Conservation (phyloP, 2,113 vertebrate genomes). For the Anarrhichthys ocellatus region DNA sequence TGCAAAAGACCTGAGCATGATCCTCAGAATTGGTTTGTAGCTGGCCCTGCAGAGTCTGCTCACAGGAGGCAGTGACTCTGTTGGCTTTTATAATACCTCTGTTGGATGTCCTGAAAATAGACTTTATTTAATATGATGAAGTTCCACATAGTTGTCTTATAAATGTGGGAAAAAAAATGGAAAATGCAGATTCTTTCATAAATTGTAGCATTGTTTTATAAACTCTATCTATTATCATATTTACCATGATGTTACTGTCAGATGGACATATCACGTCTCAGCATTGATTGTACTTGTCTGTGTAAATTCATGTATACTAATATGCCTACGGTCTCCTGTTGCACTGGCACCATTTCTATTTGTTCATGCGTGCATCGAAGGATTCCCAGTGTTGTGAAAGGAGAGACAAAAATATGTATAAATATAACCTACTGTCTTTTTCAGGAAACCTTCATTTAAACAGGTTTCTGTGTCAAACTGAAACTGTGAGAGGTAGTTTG, state of each 20-base stretch:
- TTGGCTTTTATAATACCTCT: constrained; percentile 48
- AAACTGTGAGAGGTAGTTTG: constrained; percentile 40
- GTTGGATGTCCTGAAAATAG: constrained; percentile 25
- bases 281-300: constrained; percentile 67
- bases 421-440: constrained; percentile 34
- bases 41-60: constrained; percentile 47
- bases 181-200: constrained; percentile 39
- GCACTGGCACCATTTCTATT: constrained; percentile 44
- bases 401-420: constrained; percentile 49
- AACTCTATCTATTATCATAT: constrained; percentile 48
- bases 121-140: constrained; percentile 10
- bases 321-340: constrained; percentile 41
- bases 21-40: constrained; percentile 49
- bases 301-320: constrained; percentile 46
- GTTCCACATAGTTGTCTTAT: constrained; percentile 53
- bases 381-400: constrained; percentile 41
- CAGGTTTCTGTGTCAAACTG: constrained; percentile 45
- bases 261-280: constrained; percentile 40
- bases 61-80: constrained; percentile 24
- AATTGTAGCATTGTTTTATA: constrained; percentile 68
- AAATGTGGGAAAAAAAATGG: constrained; percentile 1
- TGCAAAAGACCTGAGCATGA: constrained; percentile 44
- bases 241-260: constrained; percentile 47
- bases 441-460: constrained; percentile 45
- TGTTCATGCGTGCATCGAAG: constrained; percentile 40